These are phyloP conservation scores for Phoenoteleia sp. DNA, from an alignment of 2,888 invertebrate genomes.

Conservation along the genomic window DNA sequence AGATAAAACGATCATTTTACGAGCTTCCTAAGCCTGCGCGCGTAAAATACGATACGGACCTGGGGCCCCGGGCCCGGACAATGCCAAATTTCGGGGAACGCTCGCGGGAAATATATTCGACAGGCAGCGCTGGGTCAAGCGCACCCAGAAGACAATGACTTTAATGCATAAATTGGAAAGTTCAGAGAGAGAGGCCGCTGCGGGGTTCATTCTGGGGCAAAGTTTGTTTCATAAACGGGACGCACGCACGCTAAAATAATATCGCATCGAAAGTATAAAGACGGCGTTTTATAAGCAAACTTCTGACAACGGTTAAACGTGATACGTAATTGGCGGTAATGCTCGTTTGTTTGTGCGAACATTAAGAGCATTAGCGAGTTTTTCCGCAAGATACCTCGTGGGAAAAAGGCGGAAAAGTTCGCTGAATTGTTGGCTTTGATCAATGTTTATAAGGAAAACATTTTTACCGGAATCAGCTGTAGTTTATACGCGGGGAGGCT, in stretches of 20 bases:
- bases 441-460: constrained; percentile 23
- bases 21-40: constrained; percentile 58
- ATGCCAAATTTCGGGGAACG: constrained; percentile 52
- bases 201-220: constrained; percentile 21
- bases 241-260: constrained; percentile 36
- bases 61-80: constrained; percentile 20
- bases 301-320: constrained; percentile 17
- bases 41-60: constrained; percentile 47
- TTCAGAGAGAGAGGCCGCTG: constrained; percentile 26
- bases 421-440: neutral
- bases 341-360: constrained; percentile 36
- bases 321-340: constrained; percentile 55
- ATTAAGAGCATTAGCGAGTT: constrained; percentile 38
- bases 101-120: constrained; percentile 30
- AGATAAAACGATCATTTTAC: constrained; percentile 67
- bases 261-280: constrained; percentile 21
- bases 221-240: constrained; percentile 47
- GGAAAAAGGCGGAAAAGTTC: neutral
- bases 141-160: constrained; percentile 42
- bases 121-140: constrained; percentile 20
- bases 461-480: neutral
- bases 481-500: neutral
- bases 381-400: neutral
- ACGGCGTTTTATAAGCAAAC: constrained; percentile 34
- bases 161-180: constrained; percentile 57